These are phyloP conservation scores for Trisateles emortualis DNA, from an alignment of 2,888 invertebrate genomes.

Conservation along the genomic window DNA sequence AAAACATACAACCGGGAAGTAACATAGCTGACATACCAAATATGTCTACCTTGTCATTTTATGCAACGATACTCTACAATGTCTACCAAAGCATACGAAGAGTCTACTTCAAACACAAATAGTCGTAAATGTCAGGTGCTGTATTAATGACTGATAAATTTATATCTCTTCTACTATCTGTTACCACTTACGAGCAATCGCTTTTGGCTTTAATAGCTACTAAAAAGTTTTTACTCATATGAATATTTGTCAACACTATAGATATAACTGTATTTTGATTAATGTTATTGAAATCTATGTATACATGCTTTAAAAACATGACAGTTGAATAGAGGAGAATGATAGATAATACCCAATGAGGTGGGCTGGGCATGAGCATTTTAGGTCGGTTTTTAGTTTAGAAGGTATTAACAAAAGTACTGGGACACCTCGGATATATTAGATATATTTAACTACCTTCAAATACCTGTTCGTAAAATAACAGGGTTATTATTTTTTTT, in stretches of 20 bases:
- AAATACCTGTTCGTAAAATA: too few relatives aligned
- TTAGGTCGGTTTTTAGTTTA: too few relatives aligned
- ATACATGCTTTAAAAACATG: too few relatives aligned
- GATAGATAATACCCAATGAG: too few relatives aligned
- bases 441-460: too few relatives aligned
- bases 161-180: constrained; percentile 10
- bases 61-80: neutral
- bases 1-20: neutral
- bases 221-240: neutral
- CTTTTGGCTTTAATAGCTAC: neutral
- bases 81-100: neutral
- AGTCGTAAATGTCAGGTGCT: constrained; percentile 17
- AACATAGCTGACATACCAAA: neutral
- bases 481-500: too few relatives aligned
- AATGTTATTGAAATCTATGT: too few relatives aligned
- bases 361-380: too few relatives aligned
- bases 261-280: too few relatives aligned
- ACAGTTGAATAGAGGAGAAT: too few relatives aligned
- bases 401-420: too few relatives aligned
- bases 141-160: constrained; percentile 26
- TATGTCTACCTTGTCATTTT: neutral
- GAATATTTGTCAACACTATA: neutral
- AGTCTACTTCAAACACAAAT: neutral
- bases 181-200: neutral
- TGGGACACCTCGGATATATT: too few relatives aligned